Conservation (phyloP, 2,113 vertebrate genomes). For the Mus pahari region DNA sequence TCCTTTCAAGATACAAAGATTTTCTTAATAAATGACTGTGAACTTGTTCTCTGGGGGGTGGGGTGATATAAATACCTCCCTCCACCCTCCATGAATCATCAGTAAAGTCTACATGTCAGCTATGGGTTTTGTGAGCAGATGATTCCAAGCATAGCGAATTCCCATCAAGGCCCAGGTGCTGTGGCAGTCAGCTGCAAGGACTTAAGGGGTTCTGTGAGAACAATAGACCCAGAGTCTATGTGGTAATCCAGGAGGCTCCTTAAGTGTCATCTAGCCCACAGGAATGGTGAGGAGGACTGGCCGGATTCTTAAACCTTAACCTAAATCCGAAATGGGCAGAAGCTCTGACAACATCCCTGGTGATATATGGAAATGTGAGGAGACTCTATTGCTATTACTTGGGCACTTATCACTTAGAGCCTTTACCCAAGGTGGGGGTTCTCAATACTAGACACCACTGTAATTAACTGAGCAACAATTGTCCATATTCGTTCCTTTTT, state of each 20-base stretch:
- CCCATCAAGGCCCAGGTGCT: not conserved
- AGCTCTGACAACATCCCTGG: not conserved
- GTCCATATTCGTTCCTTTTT: not conserved
- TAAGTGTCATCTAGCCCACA: not conserved
- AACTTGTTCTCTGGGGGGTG: not conserved
- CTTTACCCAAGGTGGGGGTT: not conserved
- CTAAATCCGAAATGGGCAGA: not conserved
- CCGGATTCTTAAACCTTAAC: not conserved
- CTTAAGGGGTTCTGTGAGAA: not conserved
- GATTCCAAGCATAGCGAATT: not conserved
- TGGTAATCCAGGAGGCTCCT: not conserved
- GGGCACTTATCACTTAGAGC: not conserved
- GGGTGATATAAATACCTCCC: not conserved
- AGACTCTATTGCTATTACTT: not conserved
- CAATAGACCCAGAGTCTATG: not conserved
- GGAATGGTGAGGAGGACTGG: not conserved
- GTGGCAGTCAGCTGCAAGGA: not conserved
- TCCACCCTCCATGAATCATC: not conserved
- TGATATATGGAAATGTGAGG: not conserved
- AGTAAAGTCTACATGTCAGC: not conserved
- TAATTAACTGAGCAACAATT: not conserved
- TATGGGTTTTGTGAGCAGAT: not conserved
- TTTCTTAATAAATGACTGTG: not conserved
- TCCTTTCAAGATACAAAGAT: not conserved
- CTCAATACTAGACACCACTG: not conserved